Evolutionary conservation across 35 echinoderm and acorn worm genomes (phyloP), one percentile per base, ranked within the genome.

Genomic region (Apostichopus japonicus): DNA sequence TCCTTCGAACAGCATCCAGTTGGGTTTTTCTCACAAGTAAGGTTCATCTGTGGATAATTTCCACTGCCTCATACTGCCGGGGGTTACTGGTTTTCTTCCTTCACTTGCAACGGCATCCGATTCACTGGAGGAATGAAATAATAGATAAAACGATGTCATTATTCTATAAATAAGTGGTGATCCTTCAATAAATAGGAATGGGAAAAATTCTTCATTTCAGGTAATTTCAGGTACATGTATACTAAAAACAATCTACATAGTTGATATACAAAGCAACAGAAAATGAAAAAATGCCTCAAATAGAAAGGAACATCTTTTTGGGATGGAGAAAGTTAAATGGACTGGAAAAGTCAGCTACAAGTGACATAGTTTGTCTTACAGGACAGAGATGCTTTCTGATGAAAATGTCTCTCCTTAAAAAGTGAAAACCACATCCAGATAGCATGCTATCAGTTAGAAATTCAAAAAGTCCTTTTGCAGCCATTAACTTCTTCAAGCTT

Each of bases 11-110:
- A 61, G 57, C 57, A 61, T 61, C 57, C 57, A 61, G 0, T 13
- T 61, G 7, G 57, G 57, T 0, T 61, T 13, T 84, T 33, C 19
- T 84, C 80, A 84, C 56, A 92, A 65, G 77, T 92, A 92, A 13
- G 91, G 91, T 65, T 92, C 91, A 80, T 92, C 91, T 80, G 79
- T 57, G 10, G 91, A 92, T 24, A 92, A 24, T 21, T 92, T 81
- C 91, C 91, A 92, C 56, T 79, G 61, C 65, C 55, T 79, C 77
- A 56, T 61, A 10, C 3, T 65, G 24, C 91, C 91, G 59, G 91
- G 91, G 54, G 78, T 92, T n/a, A 92, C 56, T 7, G 77, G 21
- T 83, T 92, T 92, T 8, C 88, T 72, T 62, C 55, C 61, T 59
- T 56, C 33, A 33, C 53, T 92, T 23, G 7, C 63, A n/a, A 75